Evolutionary conservation across 2,888 invertebrate genomes (phyloP), one percentile per base, ranked within the genome.

Genomic region (Drosophila kuntzei): DNA sequence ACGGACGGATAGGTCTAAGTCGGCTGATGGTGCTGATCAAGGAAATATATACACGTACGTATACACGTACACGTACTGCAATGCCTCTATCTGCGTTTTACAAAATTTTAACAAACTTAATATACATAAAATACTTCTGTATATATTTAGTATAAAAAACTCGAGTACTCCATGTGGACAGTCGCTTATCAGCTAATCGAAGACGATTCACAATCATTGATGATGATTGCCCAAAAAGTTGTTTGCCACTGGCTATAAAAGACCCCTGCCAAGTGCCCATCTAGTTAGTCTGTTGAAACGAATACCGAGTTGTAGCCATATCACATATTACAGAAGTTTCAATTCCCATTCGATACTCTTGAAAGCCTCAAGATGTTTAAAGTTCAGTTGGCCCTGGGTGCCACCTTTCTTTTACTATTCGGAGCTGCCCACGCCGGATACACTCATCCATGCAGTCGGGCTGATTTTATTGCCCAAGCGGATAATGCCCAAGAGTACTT

Each of bases 201-300:
- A 44, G 50, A 47, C 47, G 18, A 55, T 16, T 32, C 27, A 39
- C 71, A 74, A 71, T 73, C 61, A 57, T 1, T 1, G 7, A 18
- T 50, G 16, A 46, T 29, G 65, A 66, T 78, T 58, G 55, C 34
- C 50, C 22, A 32, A 39, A 22, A 37, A 37, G 3, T 63, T 70
- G 62, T 51, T 66, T 63, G 53, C 53, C 59, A 37, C 14, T 32
- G 53, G 34, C 76, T 89, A 90, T 90, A 90, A 85, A 90, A 87
- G 82, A 69, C 70, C 54, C 62, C 25, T 27, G 2, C 7, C 34
- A 37, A 65, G 53, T 37, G 69, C 54, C 71, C 58, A 54, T 61
- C 66, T 60, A 80, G 76, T 90, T 84, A 90, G 83, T 90, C 79
- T 70, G 67, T 77, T 59, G 54, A 68, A 67, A 16, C 63, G 54